These are phyloP conservation scores for Eubasilissa regina DNA, from an alignment of 1,140 invertebrate species.

Conservation along the genomic window DNA sequence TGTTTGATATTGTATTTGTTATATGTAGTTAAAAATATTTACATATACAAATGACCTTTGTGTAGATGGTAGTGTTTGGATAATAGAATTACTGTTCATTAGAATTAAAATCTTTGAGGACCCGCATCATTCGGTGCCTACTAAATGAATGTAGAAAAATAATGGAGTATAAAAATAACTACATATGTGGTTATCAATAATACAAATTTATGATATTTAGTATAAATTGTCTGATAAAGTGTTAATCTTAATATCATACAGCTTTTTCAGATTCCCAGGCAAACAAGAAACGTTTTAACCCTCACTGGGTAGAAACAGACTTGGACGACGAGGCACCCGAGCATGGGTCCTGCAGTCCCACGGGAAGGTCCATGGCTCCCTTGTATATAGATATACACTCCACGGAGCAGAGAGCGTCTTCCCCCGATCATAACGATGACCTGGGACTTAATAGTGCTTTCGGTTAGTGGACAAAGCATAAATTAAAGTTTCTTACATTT, in stretches of 20 bases:
- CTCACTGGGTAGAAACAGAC: conserved; percentile 91
- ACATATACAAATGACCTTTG: too few species aligned
- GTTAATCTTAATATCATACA: neutral
- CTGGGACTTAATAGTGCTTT: conserved; percentile 70
- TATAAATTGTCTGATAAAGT: neutral
- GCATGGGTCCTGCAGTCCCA: conserved; percentile 66
- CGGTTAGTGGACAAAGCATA: conserved; percentile 61
- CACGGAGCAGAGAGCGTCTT: conserved; percentile 49
- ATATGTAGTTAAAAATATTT: too few species aligned
- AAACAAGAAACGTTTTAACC: conserved; percentile 64
- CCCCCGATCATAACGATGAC: conserved; percentile 69
- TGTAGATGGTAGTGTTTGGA: too few species aligned
- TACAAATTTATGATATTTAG: too few species aligned
- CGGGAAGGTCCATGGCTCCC: conserved; percentile 62
- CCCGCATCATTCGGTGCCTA: too few species aligned
- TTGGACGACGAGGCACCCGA: conserved; percentile 84
- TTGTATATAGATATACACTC: conserved; percentile 72
- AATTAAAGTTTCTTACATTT: too few species aligned
- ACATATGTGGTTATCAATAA: too few species aligned
- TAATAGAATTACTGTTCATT: too few species aligned
- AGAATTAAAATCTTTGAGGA: too few species aligned
- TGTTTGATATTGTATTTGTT: too few species aligned
- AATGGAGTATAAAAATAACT: too few species aligned
- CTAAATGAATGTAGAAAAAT: too few species aligned
- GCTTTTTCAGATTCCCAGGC: conserved; percentile 10